A percentile compares a stretch with the other conserved stretches of the same genome.
Conservation (phyloP, 1,140 invertebrate genomes). For the Drosophila navojoa region DNA sequence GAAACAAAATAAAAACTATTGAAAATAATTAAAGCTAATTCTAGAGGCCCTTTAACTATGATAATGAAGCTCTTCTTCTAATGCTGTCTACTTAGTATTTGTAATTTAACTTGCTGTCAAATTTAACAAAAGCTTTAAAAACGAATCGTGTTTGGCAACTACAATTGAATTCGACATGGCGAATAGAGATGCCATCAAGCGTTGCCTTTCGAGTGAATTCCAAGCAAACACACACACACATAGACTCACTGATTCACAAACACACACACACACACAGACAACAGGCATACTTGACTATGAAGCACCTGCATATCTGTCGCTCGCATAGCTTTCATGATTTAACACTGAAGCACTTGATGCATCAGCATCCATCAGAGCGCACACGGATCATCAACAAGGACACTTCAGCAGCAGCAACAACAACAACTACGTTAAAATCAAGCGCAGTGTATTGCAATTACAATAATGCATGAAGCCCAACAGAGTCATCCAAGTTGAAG, state of each 20-base stretch:
- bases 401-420: slow-evolving; percentile 21
- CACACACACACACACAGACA: background rate
- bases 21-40: too few relatives aligned
- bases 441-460: slow-evolving; percentile 42
- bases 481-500: slow-evolving; percentile 34
- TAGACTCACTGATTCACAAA: background rate
- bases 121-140: slow-evolving; percentile 2
- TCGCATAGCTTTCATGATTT: slow-evolving; percentile 41
- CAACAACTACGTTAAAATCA: slow-evolving; percentile 24
- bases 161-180: slow-evolving; percentile 20
- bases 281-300: background rate
- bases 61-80: too few relatives aligned
- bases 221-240: slow-evolving; percentile 4
- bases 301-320: slow-evolving; percentile 7
- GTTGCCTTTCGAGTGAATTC: slow-evolving; percentile 5
- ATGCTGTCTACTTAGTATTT: background rate
- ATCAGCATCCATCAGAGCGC: slow-evolving; percentile 49
- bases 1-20: too few relatives aligned
- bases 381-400: slow-evolving; percentile 39
- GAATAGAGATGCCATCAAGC: slow-evolving; percentile 18
- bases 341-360: slow-evolving; percentile 39
- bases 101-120: background rate
- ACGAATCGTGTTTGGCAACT: background rate
- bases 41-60: too few relatives aligned
- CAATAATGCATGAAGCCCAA: slow-evolving; percentile 49